Base-by-base conservation (phyloP, 2,888 invertebrate species). In the Choristoneura rosaceana region DNA sequence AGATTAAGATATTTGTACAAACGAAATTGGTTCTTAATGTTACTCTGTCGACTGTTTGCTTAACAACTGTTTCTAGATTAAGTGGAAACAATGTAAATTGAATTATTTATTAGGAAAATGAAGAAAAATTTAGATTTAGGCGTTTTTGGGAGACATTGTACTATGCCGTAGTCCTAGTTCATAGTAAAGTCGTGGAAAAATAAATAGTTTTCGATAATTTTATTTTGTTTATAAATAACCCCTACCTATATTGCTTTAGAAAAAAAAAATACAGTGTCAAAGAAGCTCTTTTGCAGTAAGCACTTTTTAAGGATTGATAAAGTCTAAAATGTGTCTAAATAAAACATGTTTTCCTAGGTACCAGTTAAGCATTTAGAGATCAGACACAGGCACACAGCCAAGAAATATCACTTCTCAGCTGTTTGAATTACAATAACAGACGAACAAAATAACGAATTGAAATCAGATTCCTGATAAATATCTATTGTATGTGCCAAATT, bases 121-220 rank as follows among this genome's bases (percentile, higher is more conserved):
- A 65, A 74, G 75, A 76, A 71, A 78, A 78, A 71, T 74, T 74
- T 81, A 80, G 81, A 70, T 75, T 76, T 82, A 84, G 80, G 76
- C 66, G 71, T 78, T 68, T 75, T 78, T 70, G 70, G 78, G 73
- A 76, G 77, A 76, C 77, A 78, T 75, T 78, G 80, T 78, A 79
- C 71, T 63, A 64, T 69, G 64, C 69, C 17, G 73, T 73, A 73
- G 73, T 63, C 58, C 34, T 73, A 73, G 73, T 14, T 68, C 64
- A 81, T 82, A 81, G 82, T 78, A 81, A 83, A 81, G 80, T 80
- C 78, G 75, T 77, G 81, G 84, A 85, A 82, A 87, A 89, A 87
- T 87, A 88, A 89, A 89, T 89, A 89, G 88, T 89, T 89, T 89
- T 89, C 79, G 87, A 88, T 82, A 82, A 82, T 69, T 69, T 69